phyloP scores from a whole-genome alignment of 2,113 vertebrate species.

The Nerophis ophidion region DNA sequence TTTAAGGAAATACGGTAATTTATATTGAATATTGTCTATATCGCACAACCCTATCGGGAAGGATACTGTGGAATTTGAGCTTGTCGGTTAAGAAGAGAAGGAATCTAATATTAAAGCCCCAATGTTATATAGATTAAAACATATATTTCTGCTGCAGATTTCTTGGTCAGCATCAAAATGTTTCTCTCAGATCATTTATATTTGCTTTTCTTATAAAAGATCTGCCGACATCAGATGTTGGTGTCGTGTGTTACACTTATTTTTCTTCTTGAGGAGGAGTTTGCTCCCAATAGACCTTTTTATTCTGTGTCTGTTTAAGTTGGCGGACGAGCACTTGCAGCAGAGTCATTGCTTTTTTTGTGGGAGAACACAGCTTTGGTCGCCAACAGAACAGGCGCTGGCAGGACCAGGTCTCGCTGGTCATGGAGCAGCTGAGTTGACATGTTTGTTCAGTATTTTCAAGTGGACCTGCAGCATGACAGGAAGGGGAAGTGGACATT shows the following conservation, averaged over 20 bases:
- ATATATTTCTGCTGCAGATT: not conserved
- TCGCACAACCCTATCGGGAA: no score
- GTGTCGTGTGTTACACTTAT: not conserved
- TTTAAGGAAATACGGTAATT: no score
- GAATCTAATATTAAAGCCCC: no score
- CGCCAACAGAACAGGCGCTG: not conserved
- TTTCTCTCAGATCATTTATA: not conserved
- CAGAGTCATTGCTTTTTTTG: not conserved
- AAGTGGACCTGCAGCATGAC: constrained; percentile 28
- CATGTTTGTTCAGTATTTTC: constrained; percentile 43
- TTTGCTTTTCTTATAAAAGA: not conserved
- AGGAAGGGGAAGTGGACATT: constrained; percentile 62
- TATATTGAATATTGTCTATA: no score
- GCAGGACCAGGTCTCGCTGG: constrained; percentile 14
- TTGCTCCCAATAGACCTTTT: constrained; percentile 4
- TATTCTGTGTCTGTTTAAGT: constrained; percentile 25
- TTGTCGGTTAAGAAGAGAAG: no score
- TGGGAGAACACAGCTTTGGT: constrained; percentile 29
- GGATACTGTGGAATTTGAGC: no score
- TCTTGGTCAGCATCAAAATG: not conserved
- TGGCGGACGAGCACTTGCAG: constrained; percentile 12
- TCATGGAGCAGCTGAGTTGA: constrained; percentile 22
- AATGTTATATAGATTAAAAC: not conserved
- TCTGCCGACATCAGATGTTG: constrained; percentile 3
- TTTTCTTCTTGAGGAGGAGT: constrained; percentile 23